Evolutionary conservation across 2,888 invertebrate genomes (phyloP).

Genomic region (Standfussiana lucernea): DNA sequence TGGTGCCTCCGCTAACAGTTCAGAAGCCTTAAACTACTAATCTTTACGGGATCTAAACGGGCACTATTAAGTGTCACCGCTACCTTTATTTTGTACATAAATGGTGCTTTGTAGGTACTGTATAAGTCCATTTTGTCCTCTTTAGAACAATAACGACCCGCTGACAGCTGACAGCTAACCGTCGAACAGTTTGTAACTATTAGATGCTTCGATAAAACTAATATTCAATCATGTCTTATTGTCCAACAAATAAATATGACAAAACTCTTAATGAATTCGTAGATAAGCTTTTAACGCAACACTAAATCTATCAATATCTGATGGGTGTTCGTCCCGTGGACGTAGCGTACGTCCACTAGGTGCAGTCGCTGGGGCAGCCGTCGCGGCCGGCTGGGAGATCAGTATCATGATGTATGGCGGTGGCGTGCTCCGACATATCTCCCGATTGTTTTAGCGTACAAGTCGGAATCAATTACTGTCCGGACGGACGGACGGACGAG

Average conservation of each 20-base stretch:
- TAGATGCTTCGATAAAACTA: slow-evolving; percentile 55
- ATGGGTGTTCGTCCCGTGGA: slow-evolving; percentile 11
- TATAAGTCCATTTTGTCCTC: slow-evolving; percentile 24
- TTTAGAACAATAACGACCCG: slow-evolving; percentile 47
- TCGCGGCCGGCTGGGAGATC: slow-evolving; percentile 47
- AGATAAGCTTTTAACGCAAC: slow-evolving; percentile 63
- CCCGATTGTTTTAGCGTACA: slow-evolving; percentile 69
- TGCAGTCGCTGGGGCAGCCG: neutral
- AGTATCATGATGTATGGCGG: slow-evolving; percentile 66
- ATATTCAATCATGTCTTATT: slow-evolving; percentile 59
- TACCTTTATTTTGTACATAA: slow-evolving; percentile 55
- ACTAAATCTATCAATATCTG: slow-evolving; percentile 62
- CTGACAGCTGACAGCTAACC: slow-evolving; percentile 38
- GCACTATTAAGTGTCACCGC: slow-evolving; percentile 54
- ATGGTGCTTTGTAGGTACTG: slow-evolving; percentile 47
- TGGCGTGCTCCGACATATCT: slow-evolving; percentile 65
- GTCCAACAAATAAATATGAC: slow-evolving; percentile 62
- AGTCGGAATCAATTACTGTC: slow-evolving; percentile 69
- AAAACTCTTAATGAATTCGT: slow-evolving; percentile 59
- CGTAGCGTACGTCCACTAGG: neutral
- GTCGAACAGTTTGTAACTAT: slow-evolving; percentile 55
- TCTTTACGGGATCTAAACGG: slow-evolving; percentile 61
- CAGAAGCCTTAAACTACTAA: slow-evolving; percentile 58
- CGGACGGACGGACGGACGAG: slow-evolving; percentile 57
- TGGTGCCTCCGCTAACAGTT: slow-evolving; percentile 44